These are phyloP conservation scores for Miltochrista miniata DNA, from an alignment of 2,888 invertebrate species.

Conservation along the genomic window DNA sequence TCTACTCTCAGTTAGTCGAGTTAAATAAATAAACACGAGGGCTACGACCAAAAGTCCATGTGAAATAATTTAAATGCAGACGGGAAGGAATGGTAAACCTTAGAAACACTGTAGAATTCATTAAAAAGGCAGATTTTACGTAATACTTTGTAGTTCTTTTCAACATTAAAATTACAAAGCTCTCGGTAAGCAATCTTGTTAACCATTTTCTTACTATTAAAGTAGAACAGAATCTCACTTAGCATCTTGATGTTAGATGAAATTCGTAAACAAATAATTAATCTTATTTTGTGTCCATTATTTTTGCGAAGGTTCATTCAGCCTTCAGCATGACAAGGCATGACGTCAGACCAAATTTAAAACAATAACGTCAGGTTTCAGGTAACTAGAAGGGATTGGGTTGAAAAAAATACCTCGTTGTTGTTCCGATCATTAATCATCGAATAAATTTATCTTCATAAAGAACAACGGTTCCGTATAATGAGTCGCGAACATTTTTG, in stretches of 20 bases:
- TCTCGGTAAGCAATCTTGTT: no score
- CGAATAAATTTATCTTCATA: slow-evolving; percentile 59
- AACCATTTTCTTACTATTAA: no score
- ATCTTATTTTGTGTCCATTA: neutral
- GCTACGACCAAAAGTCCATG: no score
- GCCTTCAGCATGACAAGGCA: slow-evolving; percentile 21
- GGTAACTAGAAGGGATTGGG: slow-evolving; percentile 34
- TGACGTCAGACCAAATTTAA: slow-evolving; percentile 23
- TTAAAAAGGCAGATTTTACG: no score
- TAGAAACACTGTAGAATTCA: no score
- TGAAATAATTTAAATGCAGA: no score
- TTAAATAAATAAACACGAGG: no score
- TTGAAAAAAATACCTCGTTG: slow-evolving; percentile 32
- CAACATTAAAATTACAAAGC: no score
- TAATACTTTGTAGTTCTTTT: no score
- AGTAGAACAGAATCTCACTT: no score
- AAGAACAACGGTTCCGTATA: slow-evolving; percentile 41
- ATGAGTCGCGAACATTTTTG: slow-evolving; percentile 44
- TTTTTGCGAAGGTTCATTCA: neutral
- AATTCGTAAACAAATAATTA: neutral
- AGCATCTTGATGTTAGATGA: neutral
- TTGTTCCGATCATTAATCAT: slow-evolving; percentile 54
- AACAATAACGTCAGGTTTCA: slow-evolving; percentile 34
- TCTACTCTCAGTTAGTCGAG: no score
- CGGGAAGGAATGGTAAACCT: no score